Evolutionary conservation across 2,888 invertebrate genomes (phyloP).

Genomic region (Nematopogon swammerdamellus): DNA sequence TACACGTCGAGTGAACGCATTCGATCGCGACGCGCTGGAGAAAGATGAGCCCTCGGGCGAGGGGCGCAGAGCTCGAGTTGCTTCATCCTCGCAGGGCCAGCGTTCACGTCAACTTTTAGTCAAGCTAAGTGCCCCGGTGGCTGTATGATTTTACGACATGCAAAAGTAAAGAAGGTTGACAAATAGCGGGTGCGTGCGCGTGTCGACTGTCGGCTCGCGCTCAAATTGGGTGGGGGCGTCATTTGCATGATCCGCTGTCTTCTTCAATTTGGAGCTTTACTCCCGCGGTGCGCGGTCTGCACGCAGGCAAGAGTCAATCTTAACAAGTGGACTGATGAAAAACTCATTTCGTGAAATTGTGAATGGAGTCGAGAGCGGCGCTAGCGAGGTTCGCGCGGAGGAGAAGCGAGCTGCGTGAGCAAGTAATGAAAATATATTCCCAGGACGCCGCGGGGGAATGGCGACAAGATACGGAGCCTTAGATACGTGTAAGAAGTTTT

Average conservation of each 20-base stretch:
- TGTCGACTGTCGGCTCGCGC: slow-evolving; percentile 19
- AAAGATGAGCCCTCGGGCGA: neutral
- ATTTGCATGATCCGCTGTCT: neutral
- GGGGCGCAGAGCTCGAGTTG: too few species aligned
- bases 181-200: slow-evolving; percentile 53
- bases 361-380: too few species aligned
- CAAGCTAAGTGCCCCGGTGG: slow-evolving; percentile 28
- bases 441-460: too few species aligned
- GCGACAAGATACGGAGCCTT: too few species aligned
- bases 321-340: too few species aligned
- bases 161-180: slow-evolving; percentile 56
- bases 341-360: too few species aligned
- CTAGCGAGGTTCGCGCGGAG: too few species aligned
- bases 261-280: neutral
- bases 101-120: slow-evolving; percentile 20
- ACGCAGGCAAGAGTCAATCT: neutral
- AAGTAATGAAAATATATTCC: too few species aligned
- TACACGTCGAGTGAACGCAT: neutral
- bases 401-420: too few species aligned
- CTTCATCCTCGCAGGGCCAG: too few species aligned
- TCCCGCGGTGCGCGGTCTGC: neutral
- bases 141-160: slow-evolving; percentile 50
- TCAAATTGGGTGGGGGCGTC: neutral
- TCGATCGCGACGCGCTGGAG: neutral
- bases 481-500: too few species aligned